Evolutionary conservation across 1,140 invertebrate species (phyloP).

Genomic region (Cryptotermes secundus): DNA sequence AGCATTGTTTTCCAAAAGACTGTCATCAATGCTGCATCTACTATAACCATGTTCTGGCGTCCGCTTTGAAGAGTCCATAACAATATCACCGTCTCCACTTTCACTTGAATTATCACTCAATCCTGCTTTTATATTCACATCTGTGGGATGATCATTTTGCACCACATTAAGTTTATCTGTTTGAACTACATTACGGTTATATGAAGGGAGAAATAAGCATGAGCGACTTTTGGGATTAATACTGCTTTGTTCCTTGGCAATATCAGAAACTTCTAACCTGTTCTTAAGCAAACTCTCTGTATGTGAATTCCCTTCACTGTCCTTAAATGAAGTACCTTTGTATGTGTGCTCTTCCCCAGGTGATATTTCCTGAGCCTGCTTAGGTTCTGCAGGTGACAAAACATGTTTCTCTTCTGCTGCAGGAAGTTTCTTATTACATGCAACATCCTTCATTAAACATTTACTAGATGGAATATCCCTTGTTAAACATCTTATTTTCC

Average conservation of each 20-base stretch:
- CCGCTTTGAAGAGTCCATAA: not conserved
- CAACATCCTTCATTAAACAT: not conserved
- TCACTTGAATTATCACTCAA: not conserved
- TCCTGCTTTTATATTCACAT: not conserved
- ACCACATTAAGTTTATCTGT: not conserved
- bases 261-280: not conserved
- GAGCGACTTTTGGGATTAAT: not conserved
- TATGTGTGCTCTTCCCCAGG: not conserved
- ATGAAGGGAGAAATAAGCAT: too few relatives aligned
- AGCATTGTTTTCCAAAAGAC: not conserved
- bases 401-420: not conserved
- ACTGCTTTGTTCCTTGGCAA: not conserved
- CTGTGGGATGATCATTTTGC: not conserved
- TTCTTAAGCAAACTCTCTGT: not conserved
- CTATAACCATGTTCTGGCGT: constrained; percentile 7
- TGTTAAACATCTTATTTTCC: not conserved
- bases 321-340: not conserved
- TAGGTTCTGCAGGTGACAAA: not conserved
- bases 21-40: not conserved
- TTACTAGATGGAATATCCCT: not conserved
- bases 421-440: not conserved
- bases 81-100: constrained; percentile 1
- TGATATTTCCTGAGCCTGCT: not conserved
- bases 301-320: not conserved
- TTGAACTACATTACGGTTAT: not conserved